Evolutionary conservation across 2,797 vertebrate species (phyloP).

Genomic region (Micropoecilia bifurca): DNA sequence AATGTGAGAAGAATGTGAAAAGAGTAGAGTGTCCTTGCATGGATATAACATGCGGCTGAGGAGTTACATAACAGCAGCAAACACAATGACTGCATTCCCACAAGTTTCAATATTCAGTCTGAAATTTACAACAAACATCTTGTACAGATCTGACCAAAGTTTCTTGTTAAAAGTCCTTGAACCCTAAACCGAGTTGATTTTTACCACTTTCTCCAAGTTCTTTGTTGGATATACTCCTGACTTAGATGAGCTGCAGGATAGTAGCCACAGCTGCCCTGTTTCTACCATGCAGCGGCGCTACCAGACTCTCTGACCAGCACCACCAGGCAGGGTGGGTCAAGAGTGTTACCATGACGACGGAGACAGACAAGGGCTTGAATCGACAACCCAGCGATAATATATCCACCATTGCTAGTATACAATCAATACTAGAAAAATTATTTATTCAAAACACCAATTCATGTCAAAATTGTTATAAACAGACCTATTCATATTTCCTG

Average conservation of each 20-base stretch:
- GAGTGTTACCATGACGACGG: too few species aligned
- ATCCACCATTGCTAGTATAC: too few species aligned
- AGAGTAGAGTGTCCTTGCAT: not conserved
- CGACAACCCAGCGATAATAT: too few species aligned
- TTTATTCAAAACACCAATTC: too few species aligned
- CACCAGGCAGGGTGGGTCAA: too few species aligned
- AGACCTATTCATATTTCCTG: too few species aligned
- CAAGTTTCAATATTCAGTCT: not conserved
- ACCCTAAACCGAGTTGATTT: not conserved
- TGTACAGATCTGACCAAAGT: not conserved
- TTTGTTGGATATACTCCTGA: not conserved
- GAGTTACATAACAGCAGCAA: not conserved
- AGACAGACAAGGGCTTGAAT: too few species aligned
- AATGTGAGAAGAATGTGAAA: constrained; percentile 2
- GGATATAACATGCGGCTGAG: not conserved
- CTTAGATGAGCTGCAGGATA: not conserved
- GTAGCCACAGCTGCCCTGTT: too few species aligned
- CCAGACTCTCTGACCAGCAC: too few species aligned
- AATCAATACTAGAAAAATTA: too few species aligned
- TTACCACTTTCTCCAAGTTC: not conserved
- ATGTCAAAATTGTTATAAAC: too few species aligned
- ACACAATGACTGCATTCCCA: not conserved
- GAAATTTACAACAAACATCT: not conserved
- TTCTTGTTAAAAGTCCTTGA: not conserved
- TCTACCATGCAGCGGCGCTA: too few species aligned